Percentiles rank a stretch among this genome's conserved stretches.
Evolutionary conservation across 2,113 vertebrate species (phyloP).

Genomic region (Zosterops borbonicus): DNA sequence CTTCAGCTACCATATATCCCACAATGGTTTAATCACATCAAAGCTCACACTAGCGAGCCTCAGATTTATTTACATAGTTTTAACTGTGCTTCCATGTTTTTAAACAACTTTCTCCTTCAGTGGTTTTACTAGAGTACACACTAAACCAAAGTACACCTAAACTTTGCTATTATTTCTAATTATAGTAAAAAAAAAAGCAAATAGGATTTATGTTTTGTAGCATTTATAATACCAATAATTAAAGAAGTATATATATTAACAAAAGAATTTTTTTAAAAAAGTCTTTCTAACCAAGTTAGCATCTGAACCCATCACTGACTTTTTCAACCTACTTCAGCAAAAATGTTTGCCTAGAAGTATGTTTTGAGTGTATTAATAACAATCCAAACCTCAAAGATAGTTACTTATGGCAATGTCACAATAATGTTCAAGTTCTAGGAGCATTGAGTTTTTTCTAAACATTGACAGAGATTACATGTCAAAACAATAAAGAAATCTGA

Average conservation of each 20-base stretch:
- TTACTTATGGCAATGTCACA: background rate
- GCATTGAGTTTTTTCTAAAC: background rate
- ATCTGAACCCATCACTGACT: background rate
- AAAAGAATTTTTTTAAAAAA: background rate
- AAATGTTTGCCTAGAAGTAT: background rate
- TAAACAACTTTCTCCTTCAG: background rate
- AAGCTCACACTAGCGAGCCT: background rate
- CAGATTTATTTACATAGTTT: background rate
- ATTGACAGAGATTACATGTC: background rate
- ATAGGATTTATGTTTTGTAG: background rate
- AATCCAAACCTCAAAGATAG: background rate
- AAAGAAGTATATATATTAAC: background rate
- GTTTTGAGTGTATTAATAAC: background rate
- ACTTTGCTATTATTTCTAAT: background rate
- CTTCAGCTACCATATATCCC: background rate
- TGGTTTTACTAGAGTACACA: background rate
- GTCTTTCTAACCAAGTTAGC: background rate
- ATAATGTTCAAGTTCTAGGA: background rate
- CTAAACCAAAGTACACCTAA: background rate
- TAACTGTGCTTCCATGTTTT: background rate
- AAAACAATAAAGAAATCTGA: background rate
- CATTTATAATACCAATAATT: background rate
- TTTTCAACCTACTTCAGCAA: background rate
- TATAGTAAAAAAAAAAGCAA: background rate
- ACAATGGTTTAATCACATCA: background rate